Conservation (phyloP, 2,113 vertebrate species). For the Tychaedon coryphoeus region DNA sequence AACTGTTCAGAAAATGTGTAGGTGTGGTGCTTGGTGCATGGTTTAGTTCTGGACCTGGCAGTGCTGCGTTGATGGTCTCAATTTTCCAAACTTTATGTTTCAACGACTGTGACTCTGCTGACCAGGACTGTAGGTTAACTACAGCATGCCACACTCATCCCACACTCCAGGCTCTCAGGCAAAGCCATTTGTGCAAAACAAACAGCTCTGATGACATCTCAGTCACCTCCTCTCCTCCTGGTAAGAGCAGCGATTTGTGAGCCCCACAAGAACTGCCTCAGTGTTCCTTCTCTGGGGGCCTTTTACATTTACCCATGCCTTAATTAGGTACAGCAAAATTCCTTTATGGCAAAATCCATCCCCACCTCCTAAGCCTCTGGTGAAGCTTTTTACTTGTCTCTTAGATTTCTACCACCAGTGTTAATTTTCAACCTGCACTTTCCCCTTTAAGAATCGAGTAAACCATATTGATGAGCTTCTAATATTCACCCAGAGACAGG, state of each 20-base stretch:
- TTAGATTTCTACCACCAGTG: background rate
- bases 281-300: background rate
- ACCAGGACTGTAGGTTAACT: background rate
- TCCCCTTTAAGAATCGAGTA: background rate
- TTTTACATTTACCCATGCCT: background rate
- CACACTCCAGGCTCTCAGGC: background rate
- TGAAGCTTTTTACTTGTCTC: background rate
- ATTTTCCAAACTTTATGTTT: background rate
- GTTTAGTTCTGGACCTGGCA: background rate
- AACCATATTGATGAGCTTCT: background rate
- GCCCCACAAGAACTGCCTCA: background rate
- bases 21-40: background rate
- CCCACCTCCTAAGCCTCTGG: background rate
- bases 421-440: background rate
- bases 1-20: background rate
- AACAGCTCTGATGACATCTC: background rate
- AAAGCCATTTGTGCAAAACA: background rate
- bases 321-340: background rate
- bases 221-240: background rate
- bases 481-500: background rate
- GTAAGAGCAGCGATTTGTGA: background rate
- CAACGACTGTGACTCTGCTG: background rate
- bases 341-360: background rate
- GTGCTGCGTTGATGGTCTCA: background rate
- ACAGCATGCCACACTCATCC: background rate